These are phyloP conservation scores for Hormiphora californensis DNA, from an alignment of 37 sponge, comb jelly and placozoan species.

Conservation along the genomic window DNA sequence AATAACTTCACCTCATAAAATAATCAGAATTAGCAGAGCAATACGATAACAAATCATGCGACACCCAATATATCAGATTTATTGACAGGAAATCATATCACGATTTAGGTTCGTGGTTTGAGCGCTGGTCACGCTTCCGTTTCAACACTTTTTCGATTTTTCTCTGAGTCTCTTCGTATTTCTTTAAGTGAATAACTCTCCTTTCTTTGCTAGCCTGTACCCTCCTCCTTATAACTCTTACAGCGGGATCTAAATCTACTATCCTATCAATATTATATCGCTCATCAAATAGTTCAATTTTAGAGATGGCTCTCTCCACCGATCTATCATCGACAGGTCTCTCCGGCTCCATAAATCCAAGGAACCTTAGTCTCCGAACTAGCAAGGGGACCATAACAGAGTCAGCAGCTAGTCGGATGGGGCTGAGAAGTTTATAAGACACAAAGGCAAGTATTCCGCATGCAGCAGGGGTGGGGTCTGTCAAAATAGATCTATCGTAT, in stretches of 20 bases:
- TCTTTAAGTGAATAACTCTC: neutral
- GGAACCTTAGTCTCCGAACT: neutral
- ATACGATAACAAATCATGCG: no score
- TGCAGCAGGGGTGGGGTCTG: neutral
- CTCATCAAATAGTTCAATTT: neutral
- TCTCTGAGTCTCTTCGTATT: conserved; percentile 25
- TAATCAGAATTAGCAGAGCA: no score
- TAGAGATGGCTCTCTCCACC: neutral
- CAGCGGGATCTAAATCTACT: neutral
- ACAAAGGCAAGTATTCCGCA: neutral
- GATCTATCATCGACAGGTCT: neutral
- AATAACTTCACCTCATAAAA: no score
- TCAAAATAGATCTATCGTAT: neutral
- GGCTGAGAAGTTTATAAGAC: neutral
- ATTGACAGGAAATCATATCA: no score
- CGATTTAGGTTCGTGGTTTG: no score
- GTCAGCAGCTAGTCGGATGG: neutral
- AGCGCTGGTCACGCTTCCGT: no score
- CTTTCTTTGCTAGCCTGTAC: neutral
- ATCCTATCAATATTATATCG: neutral
- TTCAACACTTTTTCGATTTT: conserved; percentile 44
- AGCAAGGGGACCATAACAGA: conserved; percentile 23
- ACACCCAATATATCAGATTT: no score
- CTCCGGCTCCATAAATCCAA: conserved; percentile 14
- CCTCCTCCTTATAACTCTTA: neutral